These are phyloP conservation scores for Rhinoderma darwinii DNA, from an alignment of 2,113 vertebrate genomes.

Conservation along the genomic window DNA sequence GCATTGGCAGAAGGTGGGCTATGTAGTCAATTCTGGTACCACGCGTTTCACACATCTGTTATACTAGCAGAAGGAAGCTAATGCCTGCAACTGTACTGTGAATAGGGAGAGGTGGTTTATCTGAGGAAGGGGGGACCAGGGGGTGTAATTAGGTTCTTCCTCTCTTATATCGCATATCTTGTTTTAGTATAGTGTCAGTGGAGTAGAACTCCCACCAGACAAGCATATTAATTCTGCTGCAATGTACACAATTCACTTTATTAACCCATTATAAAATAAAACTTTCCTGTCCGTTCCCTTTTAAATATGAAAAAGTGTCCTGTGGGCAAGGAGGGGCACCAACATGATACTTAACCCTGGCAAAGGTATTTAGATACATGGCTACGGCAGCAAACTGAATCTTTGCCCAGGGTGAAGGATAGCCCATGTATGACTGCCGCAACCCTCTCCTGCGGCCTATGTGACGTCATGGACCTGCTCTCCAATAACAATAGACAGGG, in stretches of 20 bases:
- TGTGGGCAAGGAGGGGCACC: too few species aligned
- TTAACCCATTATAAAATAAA: neutral
- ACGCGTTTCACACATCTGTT: slow-evolving; percentile 11
- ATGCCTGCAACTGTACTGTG: slow-evolving; percentile 1
- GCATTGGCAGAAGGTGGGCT: slow-evolving; percentile 21
- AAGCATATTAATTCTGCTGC: neutral
- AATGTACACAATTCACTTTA: neutral
- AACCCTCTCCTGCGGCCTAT: too few species aligned
- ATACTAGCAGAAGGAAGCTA: neutral
- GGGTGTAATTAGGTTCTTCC: neutral
- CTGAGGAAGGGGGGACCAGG: neutral
- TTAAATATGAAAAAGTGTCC: too few species aligned
- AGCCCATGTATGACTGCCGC: too few species aligned
- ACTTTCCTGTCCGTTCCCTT: too few species aligned
- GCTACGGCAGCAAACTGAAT: too few species aligned
- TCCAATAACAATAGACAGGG: too few species aligned
- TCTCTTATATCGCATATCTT: neutral
- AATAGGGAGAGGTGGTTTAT: neutral
- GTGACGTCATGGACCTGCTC: too few species aligned
- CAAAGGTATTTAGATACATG: too few species aligned
- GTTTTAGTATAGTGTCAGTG: neutral
- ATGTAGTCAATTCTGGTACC: neutral
- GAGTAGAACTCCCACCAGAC: neutral
- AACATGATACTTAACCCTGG: too few species aligned
- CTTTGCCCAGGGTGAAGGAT: too few species aligned